These are phyloP conservation scores for Quadriops clusia DNA, from an alignment of 2,888 invertebrate genomes.

Conservation along the genomic window DNA sequence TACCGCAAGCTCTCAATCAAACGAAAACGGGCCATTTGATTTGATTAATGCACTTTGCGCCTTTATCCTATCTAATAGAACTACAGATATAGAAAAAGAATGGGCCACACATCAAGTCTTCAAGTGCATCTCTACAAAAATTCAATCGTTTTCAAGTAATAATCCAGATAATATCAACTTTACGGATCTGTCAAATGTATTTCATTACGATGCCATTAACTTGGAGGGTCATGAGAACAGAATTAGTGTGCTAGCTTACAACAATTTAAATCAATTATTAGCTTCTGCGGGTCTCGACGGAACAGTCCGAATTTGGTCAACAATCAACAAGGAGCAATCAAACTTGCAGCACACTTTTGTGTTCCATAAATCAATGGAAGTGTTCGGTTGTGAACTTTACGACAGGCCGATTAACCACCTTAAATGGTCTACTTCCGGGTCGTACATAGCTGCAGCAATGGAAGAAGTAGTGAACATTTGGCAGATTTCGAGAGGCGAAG, in stretches of 20 bases:
- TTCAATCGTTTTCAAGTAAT: constrained; percentile 30
- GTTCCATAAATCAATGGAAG: constrained; percentile 39
- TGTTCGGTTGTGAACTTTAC: constrained; percentile 41
- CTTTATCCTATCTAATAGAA: constrained; percentile 43
- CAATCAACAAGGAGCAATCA: constrained; percentile 30
- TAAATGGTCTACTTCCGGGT: constrained; percentile 43
- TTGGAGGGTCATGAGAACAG: constrained; percentile 45
- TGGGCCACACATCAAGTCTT: constrained; percentile 52
- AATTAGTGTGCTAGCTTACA: constrained; percentile 38
- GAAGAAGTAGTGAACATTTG: constrained; percentile 47
- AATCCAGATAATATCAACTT: constrained; percentile 35
- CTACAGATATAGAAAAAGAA: constrained; percentile 41
- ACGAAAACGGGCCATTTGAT: constrained; percentile 33
- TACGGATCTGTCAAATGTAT: constrained; percentile 40
- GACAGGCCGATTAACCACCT: constrained; percentile 39
- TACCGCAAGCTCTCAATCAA: constrained; percentile 16
- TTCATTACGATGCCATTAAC: constrained; percentile 26
- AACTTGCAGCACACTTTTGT: constrained; percentile 42
- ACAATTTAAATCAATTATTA: constrained; percentile 35
- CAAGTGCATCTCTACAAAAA: constrained; percentile 35
- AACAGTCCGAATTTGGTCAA: constrained; percentile 47
- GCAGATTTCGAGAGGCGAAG: constrained; percentile 34
- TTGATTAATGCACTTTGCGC: constrained; percentile 49
- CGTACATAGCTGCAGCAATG: constrained; percentile 44
- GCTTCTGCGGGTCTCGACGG: constrained; percentile 50